Evolutionary conservation across 1,140 invertebrate genomes (phyloP).

Genomic region (Muscidifurax raptorellus): DNA sequence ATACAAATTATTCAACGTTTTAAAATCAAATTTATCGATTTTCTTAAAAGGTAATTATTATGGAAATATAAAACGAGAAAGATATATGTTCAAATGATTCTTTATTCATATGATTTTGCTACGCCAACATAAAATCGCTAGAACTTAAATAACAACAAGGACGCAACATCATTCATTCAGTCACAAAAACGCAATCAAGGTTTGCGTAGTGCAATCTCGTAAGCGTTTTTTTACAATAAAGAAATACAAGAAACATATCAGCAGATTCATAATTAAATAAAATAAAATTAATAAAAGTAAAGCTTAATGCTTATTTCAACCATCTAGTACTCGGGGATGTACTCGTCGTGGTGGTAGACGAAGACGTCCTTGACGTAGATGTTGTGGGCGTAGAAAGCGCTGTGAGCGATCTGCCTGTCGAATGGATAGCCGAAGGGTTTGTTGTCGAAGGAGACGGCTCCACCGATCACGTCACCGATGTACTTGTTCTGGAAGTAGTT

Average conservation of each 20-base stretch:
- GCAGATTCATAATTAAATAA: conserved; percentile 8
- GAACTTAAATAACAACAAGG: conserved; percentile 40
- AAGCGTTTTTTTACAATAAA: background rate
- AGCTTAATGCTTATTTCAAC: background rate
- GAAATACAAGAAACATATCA: background rate
- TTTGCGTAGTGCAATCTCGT: background rate
- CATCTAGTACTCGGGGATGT: conserved; percentile 26
- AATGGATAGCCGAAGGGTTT: conserved; percentile 76
- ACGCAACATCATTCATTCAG: background rate
- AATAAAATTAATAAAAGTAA: conserved; percentile 16
- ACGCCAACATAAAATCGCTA: background rate
- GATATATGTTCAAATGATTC: background rate
- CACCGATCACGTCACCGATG: conserved; percentile 66
- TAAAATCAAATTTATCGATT: too few relatives aligned
- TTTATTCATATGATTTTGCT: background rate
- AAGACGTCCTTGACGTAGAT: conserved; percentile 71
- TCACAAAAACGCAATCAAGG: background rate
- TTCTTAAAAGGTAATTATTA: background rate
- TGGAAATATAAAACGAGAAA: background rate
- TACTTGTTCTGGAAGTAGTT: conserved; percentile 62
- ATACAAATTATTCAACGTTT: too few relatives aligned
- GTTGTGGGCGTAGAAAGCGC: conserved; percentile 70
- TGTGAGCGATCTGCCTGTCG: conserved; percentile 70
- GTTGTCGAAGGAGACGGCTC: conserved; percentile 68
- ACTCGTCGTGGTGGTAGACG: conserved; percentile 69